These are phyloP conservation scores for Rhynchonycteris naso DNA, from an alignment of 2,797 vertebrate species.

Conservation along the genomic window DNA sequence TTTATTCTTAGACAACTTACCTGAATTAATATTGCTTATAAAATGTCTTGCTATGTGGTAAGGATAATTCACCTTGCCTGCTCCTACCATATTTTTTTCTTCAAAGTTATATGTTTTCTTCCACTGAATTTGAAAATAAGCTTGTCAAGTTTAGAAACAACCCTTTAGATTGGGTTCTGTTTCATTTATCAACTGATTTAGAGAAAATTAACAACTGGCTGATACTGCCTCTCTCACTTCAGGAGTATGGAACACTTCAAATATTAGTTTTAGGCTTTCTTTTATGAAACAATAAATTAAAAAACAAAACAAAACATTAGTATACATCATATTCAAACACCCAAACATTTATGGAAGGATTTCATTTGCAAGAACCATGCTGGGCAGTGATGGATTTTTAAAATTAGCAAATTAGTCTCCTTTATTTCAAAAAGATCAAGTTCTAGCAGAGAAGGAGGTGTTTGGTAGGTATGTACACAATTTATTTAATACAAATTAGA, in stretches of 20 bases:
- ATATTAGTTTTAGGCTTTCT: slow-evolving; percentile 60
- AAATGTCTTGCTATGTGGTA: neutral
- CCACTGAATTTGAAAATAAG: slow-evolving; percentile 31
- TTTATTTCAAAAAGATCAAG: slow-evolving; percentile 45
- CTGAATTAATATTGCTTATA: neutral
- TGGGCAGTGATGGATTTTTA: neutral
- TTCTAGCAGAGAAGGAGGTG: neutral
- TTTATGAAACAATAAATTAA: neutral
- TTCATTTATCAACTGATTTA: slow-evolving; percentile 24
- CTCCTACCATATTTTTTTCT: neutral
- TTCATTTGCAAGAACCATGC: neutral
- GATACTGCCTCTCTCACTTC: neutral
- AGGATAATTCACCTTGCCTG: neutral
- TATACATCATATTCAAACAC: slow-evolving; percentile 36
- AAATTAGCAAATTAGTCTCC: slow-evolving; percentile 27
- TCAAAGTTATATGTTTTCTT: neutral
- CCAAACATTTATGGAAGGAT: slow-evolving; percentile 62
- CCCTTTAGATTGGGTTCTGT: neutral
- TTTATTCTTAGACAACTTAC: neutral
- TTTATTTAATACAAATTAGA: slow-evolving; percentile 1
- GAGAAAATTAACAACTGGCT: neutral
- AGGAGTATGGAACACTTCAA: neutral
- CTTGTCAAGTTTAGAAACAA: slow-evolving; percentile 6
- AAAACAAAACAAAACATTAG: neutral
- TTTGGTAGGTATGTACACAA: neutral